phyloP scores from a whole-genome alignment of 2,888 invertebrate genomes.

The Drosophila barbarae region DNA sequence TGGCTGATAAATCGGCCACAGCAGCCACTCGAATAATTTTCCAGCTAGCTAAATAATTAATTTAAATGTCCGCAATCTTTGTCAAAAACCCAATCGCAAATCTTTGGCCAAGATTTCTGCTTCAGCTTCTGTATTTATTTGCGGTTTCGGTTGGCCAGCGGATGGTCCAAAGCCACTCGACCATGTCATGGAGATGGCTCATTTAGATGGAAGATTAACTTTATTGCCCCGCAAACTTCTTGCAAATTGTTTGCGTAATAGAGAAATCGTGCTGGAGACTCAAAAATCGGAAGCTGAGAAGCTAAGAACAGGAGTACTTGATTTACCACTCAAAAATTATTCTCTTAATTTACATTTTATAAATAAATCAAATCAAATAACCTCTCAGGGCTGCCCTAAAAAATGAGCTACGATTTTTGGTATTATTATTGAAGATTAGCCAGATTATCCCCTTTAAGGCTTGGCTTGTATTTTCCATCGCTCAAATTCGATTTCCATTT shows the following conservation, averaged over 20 bases:
- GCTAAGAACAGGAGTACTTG: background rate
- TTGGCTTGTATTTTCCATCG: constrained; percentile 13
- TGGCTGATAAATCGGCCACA: constrained; percentile 17
- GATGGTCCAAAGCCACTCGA: constrained; percentile 55
- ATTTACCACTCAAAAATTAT: background rate
- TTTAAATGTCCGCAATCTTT: constrained; percentile 34
- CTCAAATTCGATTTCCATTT: constrained; percentile 49
- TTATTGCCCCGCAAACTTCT: constrained; percentile 66
- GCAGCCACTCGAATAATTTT: constrained; percentile 25
- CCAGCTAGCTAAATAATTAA: constrained; percentile 41
- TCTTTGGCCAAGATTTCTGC: constrained; percentile 10
- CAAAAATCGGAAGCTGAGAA: constrained; percentile 29
- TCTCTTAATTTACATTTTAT: background rate
- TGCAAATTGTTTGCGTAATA: constrained; percentile 73
- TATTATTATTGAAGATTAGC: constrained; percentile 26
- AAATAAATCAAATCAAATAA: background rate
- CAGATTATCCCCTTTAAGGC: constrained; percentile 28
- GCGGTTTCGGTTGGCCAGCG: constrained; percentile 43
- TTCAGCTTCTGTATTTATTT: constrained; percentile 23
- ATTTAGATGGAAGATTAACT: constrained; percentile 73
- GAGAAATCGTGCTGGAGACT: constrained; percentile 59
- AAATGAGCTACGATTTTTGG: constrained; percentile 5
- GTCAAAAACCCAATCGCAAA: constrained; percentile 18
- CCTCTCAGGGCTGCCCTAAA: background rate
- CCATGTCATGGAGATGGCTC: constrained; percentile 57